Base-by-base conservation (phyloP, 2,888 invertebrate genomes). In the Oscheius onirici region DNA sequence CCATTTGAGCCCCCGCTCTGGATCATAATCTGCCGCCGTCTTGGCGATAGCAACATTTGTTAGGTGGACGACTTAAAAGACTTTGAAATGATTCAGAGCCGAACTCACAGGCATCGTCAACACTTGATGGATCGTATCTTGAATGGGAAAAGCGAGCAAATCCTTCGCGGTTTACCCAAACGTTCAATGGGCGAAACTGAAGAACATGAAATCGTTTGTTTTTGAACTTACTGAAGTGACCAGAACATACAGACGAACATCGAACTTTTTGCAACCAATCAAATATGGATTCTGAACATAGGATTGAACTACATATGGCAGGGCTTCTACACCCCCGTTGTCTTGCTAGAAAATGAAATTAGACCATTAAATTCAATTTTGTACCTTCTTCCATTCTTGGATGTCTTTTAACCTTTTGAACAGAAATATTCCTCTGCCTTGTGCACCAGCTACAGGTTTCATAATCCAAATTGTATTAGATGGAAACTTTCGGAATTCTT, bases 21-120 rank as follows among this genome's bases (percentile, higher is more conserved):
- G 89, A 76, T 90, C 89, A 83, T 89, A 90, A 79, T 90, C 90
- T 17, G 89, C 89, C 1, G 90, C 89, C 17, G 90, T 89, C 89
- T 95, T 96, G 89, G 97, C 97, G n/a, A 97, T 95, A 72, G 96
- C 95, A 3, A 85, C 85, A 52, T 85, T 85, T 17, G 85, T 85
- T 26, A 85, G 70, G 71, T 85, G 85, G 15, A 85, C 85, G 69
- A 83, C 84, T 84, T 49, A 57, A 79, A 67, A 20, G 28, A 13
- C 3, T 8, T 49, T 51, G 1, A 22, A 34, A 63, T 17, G 44
- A 44, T 40, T 8, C 10, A 61, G 34, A 34, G n/a, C 6, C 3
- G 10, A 3, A n/a, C 76, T 74, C 89, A 87, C 91, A 90, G 65
- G 89, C 90, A 85, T 92, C 91, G 81, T 90, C 90, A 51, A 91